phyloP scores from a whole-genome alignment of 2,113 vertebrate genomes.

The Coracopsis vasa region DNA sequence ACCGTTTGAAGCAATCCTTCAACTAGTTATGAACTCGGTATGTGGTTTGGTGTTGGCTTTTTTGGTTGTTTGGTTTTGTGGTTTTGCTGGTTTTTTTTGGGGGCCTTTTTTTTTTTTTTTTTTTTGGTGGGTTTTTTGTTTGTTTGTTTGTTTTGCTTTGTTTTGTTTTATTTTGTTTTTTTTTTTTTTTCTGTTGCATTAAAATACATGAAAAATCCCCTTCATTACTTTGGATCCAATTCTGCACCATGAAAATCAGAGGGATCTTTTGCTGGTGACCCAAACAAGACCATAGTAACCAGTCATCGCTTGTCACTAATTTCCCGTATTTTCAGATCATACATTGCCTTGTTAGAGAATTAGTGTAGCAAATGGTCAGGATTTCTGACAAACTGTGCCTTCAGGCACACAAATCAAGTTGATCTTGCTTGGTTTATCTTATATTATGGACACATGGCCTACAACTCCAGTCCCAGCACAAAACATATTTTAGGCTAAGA shows the following conservation, averaged over 20 bases:
- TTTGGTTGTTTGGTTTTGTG: not conserved
- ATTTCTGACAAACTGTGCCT: not conserved
- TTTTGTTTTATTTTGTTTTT: not conserved
- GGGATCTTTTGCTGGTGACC: not conserved
- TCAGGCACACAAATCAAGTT: not conserved
- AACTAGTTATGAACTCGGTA: not conserved
- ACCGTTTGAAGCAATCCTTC: not conserved
- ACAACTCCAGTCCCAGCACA: not conserved
- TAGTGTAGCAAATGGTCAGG: accelerated
- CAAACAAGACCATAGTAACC: not conserved
- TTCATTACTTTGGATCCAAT: not conserved
- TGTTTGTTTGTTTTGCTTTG: not conserved
- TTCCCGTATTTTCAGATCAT: not conserved
- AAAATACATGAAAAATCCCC: not conserved
- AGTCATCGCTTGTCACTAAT: not conserved
- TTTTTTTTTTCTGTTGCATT: not conserved
- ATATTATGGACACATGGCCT: not conserved
- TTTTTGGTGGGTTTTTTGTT: not conserved
- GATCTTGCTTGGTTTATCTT: not conserved
- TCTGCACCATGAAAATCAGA: not conserved
- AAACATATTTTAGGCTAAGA: not conserved
- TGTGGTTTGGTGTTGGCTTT: not conserved
- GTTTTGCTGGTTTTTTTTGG: not conserved
- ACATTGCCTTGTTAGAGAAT: not conserved
- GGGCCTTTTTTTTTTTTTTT: no score